A percentile compares a stretch with the other conserved stretches of the same genome.
Conservation (phyloP, 2,797 vertebrate genomes). For the Acanthurus lineatus region DNA sequence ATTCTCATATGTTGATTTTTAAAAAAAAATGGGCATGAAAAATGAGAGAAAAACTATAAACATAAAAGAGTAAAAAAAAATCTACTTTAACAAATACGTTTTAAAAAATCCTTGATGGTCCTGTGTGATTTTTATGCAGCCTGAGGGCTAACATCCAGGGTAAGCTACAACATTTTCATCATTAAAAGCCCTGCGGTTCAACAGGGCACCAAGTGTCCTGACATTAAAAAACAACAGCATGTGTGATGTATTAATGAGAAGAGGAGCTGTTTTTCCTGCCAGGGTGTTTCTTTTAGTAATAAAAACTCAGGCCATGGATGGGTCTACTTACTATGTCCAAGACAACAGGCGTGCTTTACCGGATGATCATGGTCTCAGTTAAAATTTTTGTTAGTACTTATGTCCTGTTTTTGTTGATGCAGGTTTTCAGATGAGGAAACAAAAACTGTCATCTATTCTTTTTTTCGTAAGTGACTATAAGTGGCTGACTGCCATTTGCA, state of each 20-base stretch:
- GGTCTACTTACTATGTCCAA: not conserved
- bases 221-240: not conserved
- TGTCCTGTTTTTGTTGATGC: not conserved
- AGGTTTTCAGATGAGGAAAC: not conserved
- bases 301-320: too few relatives aligned
- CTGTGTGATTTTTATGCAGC: not conserved
- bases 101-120: not conserved
- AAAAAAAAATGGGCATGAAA: too few relatives aligned
- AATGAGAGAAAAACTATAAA: too few relatives aligned
- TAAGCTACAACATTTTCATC: not conserved
- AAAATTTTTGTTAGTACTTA: not conserved
- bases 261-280: not conserved
- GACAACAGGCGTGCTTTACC: too few relatives aligned
- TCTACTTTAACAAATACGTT: not conserved
- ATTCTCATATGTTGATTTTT: not conserved
- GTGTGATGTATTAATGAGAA: not conserved
- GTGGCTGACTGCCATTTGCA: not conserved
- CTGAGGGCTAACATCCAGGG: not conserved
- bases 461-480: not conserved
- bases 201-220: too few relatives aligned
- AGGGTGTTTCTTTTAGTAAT: not conserved
- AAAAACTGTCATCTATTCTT: not conserved
- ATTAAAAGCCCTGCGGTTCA: too few relatives aligned
- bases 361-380: not conserved
- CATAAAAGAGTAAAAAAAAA: not conserved